Percentiles rank a stretch among this genome's conserved stretches.
These are phyloP conservation scores for Drosophila cognata DNA, from an alignment of 2,888 invertebrate species.

Conservation along the genomic window DNA sequence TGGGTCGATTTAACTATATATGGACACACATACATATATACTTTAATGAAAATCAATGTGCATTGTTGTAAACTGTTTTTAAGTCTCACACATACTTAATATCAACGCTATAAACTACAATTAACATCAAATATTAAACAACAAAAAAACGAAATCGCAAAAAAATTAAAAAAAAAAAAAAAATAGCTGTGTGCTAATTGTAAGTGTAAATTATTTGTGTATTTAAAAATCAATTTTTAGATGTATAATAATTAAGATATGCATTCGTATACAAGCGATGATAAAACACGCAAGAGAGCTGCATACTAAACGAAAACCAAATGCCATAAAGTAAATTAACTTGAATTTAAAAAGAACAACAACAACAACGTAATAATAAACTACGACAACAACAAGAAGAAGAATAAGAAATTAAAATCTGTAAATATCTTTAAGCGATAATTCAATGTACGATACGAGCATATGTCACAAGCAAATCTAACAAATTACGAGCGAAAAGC, in stretches of 20 bases:
- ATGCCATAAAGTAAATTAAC: constrained; percentile 79
- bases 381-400: constrained; percentile 16
- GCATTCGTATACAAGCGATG: constrained; percentile 69
- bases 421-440: constrained; percentile 77
- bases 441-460: constrained; percentile 67
- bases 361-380: constrained; percentile 13
- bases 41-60: constrained; percentile 60
- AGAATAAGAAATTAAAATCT: constrained; percentile 48
- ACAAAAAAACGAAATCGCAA: constrained; percentile 1
- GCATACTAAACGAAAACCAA: constrained; percentile 63
- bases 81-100: constrained; percentile 78
- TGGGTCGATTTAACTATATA: constrained; percentile 24
- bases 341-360: constrained; percentile 64
- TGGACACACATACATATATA: background rate
- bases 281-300: constrained; percentile 52
- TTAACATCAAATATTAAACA: constrained; percentile 39
- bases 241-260: constrained; percentile 63
- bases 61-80: constrained; percentile 80
- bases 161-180: constrained; percentile 19
- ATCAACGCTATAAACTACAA: constrained; percentile 75
- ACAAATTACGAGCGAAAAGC: constrained; percentile 58
- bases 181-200: constrained; percentile 64
- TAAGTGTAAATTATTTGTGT: constrained; percentile 80
- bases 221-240: constrained; percentile 76
- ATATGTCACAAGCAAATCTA: constrained; percentile 59